Evolutionary conservation across 2,888 invertebrate genomes (phyloP).

Genomic region (Rotaria macrura): DNA sequence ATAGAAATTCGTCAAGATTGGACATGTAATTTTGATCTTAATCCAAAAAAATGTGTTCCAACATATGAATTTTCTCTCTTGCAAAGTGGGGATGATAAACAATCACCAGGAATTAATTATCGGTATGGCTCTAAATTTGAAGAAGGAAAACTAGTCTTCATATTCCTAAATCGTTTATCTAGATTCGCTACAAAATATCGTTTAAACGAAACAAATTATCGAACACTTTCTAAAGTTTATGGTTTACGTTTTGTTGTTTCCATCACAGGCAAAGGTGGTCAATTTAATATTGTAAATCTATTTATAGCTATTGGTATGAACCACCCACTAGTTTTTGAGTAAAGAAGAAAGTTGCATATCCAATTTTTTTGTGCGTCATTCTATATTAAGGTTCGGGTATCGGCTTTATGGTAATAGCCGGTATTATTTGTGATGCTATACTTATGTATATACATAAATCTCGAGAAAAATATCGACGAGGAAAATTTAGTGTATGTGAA

Average conservation of each 20-base stretch:
- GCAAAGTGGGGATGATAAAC: constrained; percentile 40
- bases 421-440: constrained; percentile 28
- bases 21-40: constrained; percentile 53
- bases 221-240: constrained; percentile 51
- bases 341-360: too few relatives aligned
- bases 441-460: constrained; percentile 27
- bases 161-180: not conserved
- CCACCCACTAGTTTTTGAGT: too few relatives aligned
- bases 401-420: constrained; percentile 31
- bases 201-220: constrained; percentile 37
- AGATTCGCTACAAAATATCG: constrained; percentile 41
- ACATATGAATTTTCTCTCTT: constrained; percentile 51
- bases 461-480: not conserved
- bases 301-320: constrained; percentile 48
- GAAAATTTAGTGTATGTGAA: not conserved
- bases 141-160: not conserved
- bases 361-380: not conserved
- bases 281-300: constrained; percentile 52
- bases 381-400: constrained; percentile 19
- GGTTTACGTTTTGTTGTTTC: constrained; percentile 52
- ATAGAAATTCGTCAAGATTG: constrained; percentile 51
- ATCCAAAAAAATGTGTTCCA: constrained; percentile 49
- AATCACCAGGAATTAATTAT: constrained; percentile 36
- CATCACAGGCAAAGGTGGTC: constrained; percentile 51
- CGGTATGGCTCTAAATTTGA: constrained; percentile 38